Percentiles rank a stretch among this genome's conserved stretches.
These are phyloP conservation scores for Eriosoma lanigerum DNA, from an alignment of 1,140 invertebrate species.

Conservation along the genomic window DNA sequence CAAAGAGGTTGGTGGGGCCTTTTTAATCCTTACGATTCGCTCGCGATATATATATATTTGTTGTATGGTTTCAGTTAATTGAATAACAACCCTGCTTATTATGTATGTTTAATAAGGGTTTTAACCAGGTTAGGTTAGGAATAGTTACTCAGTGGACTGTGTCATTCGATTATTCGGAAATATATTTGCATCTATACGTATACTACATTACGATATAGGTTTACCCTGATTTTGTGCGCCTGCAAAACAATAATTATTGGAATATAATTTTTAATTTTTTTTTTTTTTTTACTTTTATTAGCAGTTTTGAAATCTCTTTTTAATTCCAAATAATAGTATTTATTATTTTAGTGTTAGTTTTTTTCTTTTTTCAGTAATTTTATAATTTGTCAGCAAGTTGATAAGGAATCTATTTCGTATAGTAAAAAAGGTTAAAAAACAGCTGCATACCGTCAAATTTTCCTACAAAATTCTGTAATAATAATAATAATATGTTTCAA, in stretches of 20 bases:
- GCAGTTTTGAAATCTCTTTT: too few species aligned
- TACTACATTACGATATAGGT: not conserved
- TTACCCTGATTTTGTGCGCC: not conserved
- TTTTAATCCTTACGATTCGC: constrained; percentile 6
- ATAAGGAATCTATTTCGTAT: too few species aligned
- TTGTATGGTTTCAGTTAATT: constrained; percentile 31
- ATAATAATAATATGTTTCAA: too few species aligned
- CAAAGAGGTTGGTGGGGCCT: not conserved
- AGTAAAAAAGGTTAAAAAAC: too few species aligned
- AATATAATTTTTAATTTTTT: not conserved
- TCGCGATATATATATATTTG: not conserved
- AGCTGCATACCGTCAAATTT: too few species aligned
- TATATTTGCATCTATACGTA: not conserved
- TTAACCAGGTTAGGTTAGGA: too few species aligned
- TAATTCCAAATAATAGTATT: too few species aligned
- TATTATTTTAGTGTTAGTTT: too few species aligned
- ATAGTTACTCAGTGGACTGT: not conserved
- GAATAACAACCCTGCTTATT: not conserved
- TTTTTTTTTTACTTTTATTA: not conserved
- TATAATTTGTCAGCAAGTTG: too few species aligned
- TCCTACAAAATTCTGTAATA: too few species aligned
- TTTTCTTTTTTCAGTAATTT: too few species aligned
- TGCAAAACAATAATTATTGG: not conserved
- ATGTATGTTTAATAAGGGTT: not conserved
- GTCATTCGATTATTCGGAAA: constrained; percentile 16